phyloP scores from a whole-genome alignment of 2,797 vertebrate species.

The Sphaeramia orbicularis region DNA sequence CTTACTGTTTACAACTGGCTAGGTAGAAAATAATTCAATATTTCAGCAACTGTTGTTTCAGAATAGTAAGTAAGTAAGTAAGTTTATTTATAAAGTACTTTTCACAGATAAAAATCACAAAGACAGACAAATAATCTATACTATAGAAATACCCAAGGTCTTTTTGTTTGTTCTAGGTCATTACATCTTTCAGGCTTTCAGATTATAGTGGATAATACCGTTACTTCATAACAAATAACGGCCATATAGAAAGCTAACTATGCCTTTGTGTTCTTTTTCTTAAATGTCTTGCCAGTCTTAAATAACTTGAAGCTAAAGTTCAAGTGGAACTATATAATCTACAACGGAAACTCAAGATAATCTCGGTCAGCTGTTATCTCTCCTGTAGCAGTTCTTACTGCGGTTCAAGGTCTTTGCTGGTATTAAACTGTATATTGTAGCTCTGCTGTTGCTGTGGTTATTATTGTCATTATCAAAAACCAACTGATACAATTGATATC shows the following conservation, averaged over 20 bases:
- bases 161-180: background rate
- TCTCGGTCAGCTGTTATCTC: conserved; percentile 37
- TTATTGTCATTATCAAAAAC: no score
- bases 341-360: conserved; percentile 45
- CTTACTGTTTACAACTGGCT: no score
- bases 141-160: background rate
- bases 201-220: background rate
- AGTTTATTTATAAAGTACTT: no score
- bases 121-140: no score
- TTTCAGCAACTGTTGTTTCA: no score
- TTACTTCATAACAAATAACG: no score
- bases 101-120: no score
- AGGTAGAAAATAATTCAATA: no score
- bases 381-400: conserved; percentile 6
- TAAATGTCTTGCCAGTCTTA: background rate
- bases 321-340: conserved; percentile 23
- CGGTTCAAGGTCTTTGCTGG: conserved; percentile 1
- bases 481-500: no score
- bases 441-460: no score
- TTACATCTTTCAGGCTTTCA: background rate
- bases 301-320: conserved; percentile 27
- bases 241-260: background rate
- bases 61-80: no score
- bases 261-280: background rate
- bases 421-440: background rate